Evolutionary conservation across 1,140 invertebrate species (phyloP).

Genomic region (Euglossa dilemma): DNA sequence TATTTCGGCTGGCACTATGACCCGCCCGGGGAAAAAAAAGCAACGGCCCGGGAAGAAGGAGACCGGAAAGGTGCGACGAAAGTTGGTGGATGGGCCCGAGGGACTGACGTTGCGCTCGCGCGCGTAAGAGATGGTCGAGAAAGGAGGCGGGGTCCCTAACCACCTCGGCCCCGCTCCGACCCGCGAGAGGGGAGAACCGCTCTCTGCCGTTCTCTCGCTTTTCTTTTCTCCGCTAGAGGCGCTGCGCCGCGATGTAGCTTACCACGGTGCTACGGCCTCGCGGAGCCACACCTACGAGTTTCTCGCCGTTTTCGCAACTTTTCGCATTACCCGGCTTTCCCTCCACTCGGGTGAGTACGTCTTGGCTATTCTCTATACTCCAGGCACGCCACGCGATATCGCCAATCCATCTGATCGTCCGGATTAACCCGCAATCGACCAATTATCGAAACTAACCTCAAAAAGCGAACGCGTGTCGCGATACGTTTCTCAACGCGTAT

Average conservation of each 20-base stretch:
- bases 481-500: background rate
- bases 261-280: slow-evolving; percentile 74
- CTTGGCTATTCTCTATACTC: background rate
- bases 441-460: slow-evolving; percentile 73
- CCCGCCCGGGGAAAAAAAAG: background rate
- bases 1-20: background rate
- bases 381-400: fast-evolving
- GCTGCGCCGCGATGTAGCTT: slow-evolving; percentile 50
- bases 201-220: slow-evolving; percentile 12
- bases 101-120: slow-evolving; percentile 51
- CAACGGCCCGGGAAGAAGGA: slow-evolving; percentile 3
- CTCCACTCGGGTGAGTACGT: slow-evolving; percentile 42
- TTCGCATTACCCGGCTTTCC: background rate
- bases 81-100: slow-evolving; percentile 54
- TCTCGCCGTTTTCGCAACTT: slow-evolving; percentile 68
- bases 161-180: slow-evolving; percentile 36
- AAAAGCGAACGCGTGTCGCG: slow-evolving; percentile 43
- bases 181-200: slow-evolving; percentile 40
- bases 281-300: slow-evolving; percentile 72
- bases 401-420: fast-evolving
- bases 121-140: slow-evolving; percentile 59
- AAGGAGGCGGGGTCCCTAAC: slow-evolving; percentile 69
- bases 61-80: slow-evolving; percentile 40
- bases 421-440: background rate
- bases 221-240: slow-evolving; percentile 46